These are phyloP conservation scores for Sitobion miscanthi DNA, from an alignment of 1,140 invertebrate species.

Conservation along the genomic window DNA sequence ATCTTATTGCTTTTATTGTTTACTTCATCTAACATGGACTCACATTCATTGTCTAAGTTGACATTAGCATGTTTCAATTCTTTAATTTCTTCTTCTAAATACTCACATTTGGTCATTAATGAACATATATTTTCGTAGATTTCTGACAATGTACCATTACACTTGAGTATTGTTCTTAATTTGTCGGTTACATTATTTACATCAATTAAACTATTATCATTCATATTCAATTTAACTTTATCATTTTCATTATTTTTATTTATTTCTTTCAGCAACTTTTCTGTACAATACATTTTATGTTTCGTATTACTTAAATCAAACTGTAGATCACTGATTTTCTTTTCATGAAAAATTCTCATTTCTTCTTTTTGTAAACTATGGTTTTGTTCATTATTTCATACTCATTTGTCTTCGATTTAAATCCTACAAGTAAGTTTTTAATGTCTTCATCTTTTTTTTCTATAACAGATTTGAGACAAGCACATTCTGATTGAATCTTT, in stretches of 20 bases:
- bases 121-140: neutral
- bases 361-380: slow-evolving; percentile 28
- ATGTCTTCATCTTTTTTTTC: slow-evolving; percentile 50
- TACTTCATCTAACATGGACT: slow-evolving; percentile 23
- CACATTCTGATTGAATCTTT: slow-evolving; percentile 25
- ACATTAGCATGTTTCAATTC: slow-evolving; percentile 14
- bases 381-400: slow-evolving; percentile 18
- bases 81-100: slow-evolving; percentile 13
- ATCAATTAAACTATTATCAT: neutral
- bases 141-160: neutral
- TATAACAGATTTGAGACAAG: slow-evolving; percentile 10
- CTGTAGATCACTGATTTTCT: slow-evolving; percentile 35
- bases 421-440: neutral
- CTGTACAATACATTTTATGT: slow-evolving; percentile 35
- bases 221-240: neutral
- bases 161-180: neutral
- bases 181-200: neutral
- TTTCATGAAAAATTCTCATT: neutral
- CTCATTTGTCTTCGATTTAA: slow-evolving; percentile 17
- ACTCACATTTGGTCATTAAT: slow-evolving; percentile 12
- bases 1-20: slow-evolving; percentile 24
- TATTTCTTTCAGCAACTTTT: slow-evolving; percentile 41
- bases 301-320: slow-evolving; percentile 12
- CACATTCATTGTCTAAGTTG: slow-evolving; percentile 40
- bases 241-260: slow-evolving; percentile 43